Evolutionary conservation across 2,113 vertebrate genomes (phyloP), one percentile per base, ranked within the genome.

Genomic region (Xiphophorus hellerii): DNA sequence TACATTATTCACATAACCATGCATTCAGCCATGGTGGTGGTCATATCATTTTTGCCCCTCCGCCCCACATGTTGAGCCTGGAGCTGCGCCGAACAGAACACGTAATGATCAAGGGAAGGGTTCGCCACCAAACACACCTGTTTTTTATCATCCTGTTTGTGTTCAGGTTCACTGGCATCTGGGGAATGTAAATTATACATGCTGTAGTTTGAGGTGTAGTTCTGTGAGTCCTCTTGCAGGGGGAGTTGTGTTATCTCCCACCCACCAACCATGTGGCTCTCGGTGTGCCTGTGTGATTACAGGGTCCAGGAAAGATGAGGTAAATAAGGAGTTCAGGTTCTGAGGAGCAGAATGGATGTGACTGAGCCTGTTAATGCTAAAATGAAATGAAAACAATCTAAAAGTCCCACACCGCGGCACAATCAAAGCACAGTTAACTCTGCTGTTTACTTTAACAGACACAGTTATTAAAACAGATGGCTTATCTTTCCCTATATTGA

Each of bases 111-210:
- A 66, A 27, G 76, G 76, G 72, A 30, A 0, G 69, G 64, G 66
- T 58, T 33, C 51, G 74, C 78, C 28, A 51, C 78, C 66, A n/a
- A 81, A 87, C 92, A 93, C 92, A 95, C 93, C 92, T 94, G 93
- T 89, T 94, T 94, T 90, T 30, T 30, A 93, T 92, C 74, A 83
- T 74, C 66, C 87, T 90, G 87, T 92, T 92, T 93, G 88, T 79
- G 87, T 86, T 90, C 88, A 91, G 87, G 90, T 93, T 90, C 84
- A 91, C 87, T 84, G 92, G 89, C 85, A 93, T 93, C 87, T 82
- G 71, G 91, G 85, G 94, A 94, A 95, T 94, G 92, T 91, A 93
- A 95, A 95, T 94, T 93, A 93, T 82, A 93, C 83, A 90, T 87
- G 88, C 85, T 92, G 92, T 90, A 66, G 80, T 84, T 87, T 82